phyloP scores from a whole-genome alignment of 2,113 vertebrate genomes.

The Ictalurus furcatus region DNA sequence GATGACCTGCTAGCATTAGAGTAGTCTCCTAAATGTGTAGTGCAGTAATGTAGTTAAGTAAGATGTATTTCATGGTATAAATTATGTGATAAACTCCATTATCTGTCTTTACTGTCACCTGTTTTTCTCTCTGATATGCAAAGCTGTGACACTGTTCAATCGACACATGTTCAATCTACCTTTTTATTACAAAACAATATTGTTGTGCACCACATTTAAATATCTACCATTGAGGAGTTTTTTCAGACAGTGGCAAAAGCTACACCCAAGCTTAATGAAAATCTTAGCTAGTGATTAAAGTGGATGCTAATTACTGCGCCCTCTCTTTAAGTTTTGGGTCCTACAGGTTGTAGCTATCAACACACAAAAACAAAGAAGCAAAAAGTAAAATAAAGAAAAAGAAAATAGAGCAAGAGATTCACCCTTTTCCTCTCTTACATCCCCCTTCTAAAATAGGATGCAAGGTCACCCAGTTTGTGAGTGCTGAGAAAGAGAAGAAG shows the following conservation, averaged over 20 bases:
- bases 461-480: not conserved
- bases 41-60: not conserved
- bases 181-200: not conserved
- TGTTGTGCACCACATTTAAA: not conserved
- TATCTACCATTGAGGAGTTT: not conserved
- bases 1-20: not conserved
- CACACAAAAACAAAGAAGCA: constrained; percentile 55
- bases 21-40: not conserved
- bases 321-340: not conserved
- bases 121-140: not conserved
- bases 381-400: not conserved
- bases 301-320: not conserved
- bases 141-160: not conserved
- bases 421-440: not conserved
- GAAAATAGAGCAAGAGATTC: not conserved
- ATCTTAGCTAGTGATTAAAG: not conserved
- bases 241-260: not conserved
- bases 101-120: no score
- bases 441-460: not conserved
- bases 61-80: not conserved
- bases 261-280: not conserved
- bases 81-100: not conserved
- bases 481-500: not conserved
- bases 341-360: constrained; percentile 60
- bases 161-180: not conserved